phyloP scores from a whole-genome alignment of 2,797 vertebrate genomes.

The Sylvia borin region DNA sequence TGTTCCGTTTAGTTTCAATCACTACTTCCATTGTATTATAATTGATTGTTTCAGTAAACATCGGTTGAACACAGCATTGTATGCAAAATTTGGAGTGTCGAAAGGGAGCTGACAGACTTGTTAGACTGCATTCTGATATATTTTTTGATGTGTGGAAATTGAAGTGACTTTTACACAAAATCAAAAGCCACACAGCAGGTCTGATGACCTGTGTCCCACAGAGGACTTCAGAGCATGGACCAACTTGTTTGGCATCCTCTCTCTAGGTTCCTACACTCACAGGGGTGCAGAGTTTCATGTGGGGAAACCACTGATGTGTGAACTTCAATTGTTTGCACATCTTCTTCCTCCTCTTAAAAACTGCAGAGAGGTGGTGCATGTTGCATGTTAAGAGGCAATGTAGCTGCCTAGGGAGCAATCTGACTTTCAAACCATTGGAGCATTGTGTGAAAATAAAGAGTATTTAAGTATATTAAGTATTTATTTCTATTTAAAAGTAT shows the following conservation, averaged over 20 bases:
- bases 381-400: not conserved
- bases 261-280: not conserved
- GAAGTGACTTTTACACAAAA: not conserved
- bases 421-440: not conserved
- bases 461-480: not conserved
- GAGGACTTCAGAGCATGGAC: not conserved
- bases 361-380: not conserved
- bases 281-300: not conserved
- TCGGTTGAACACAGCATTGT: not conserved
- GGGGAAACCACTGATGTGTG: accelerated
- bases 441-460: not conserved
- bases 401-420: not conserved
- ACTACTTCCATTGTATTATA: not conserved
- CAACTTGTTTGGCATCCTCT: not conserved
- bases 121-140: not conserved
- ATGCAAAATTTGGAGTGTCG: not conserved
- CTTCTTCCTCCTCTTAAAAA: not conserved
- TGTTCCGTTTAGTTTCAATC: not conserved
- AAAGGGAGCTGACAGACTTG: not conserved
- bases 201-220: not conserved
- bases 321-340: not conserved
- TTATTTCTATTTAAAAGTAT: not conserved
- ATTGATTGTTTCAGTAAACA: not conserved
- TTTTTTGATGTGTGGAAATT: not conserved
- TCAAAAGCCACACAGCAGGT: not conserved